Evolutionary conservation across 2,888 invertebrate genomes (phyloP), one percentile per base, ranked within the genome.

Genomic region (Eupithecia pulchellata): DNA sequence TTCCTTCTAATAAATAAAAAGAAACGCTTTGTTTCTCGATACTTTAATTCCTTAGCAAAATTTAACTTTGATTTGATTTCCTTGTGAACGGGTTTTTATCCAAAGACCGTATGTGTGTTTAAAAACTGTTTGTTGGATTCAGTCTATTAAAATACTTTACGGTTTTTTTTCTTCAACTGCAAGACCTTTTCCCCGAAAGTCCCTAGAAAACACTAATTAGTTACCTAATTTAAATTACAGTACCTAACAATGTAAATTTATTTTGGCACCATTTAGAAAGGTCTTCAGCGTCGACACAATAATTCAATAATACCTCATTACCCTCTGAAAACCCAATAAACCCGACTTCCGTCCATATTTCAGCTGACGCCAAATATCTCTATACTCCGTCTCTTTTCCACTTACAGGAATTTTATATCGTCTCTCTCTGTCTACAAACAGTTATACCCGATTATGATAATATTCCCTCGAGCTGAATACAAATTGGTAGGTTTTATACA

Each of bases 401-500:
- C 81, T 8, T 9, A 62, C 25, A 39, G 65, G 62, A 61, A 61
- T 65, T 64, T n/a, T 71, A 66, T 68, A 78, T 81, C 36, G 68
- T 39, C 76, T 72, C 29, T 85, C 86, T 72, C 82, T 71, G 64
- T 86, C 79, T 57, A 67, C 36, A 68, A 75, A 69, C 72, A 78
- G 79, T 81, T 80, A 78, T 80, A 77, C 79, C 82, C 87, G 89
- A 90, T 90, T 91, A 91, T 91, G 89, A 89, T 91, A 91, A 91
- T 91, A 80, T 77, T 75, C 83, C 73, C 81, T 78, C 83, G 81
- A 79, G 80, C 83, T 85, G 92, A 91, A 92, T 93, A 93, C 87
- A 89, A 92, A 92, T 92, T 89, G 91, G 91, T 86, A 84, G 84
- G 86, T 92, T 91, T 91, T 91, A 90, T 92, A 89, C 90, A 88